Base-by-base conservation (phyloP, 2,797 vertebrate genomes). In the Ispidina lecontei region DNA sequence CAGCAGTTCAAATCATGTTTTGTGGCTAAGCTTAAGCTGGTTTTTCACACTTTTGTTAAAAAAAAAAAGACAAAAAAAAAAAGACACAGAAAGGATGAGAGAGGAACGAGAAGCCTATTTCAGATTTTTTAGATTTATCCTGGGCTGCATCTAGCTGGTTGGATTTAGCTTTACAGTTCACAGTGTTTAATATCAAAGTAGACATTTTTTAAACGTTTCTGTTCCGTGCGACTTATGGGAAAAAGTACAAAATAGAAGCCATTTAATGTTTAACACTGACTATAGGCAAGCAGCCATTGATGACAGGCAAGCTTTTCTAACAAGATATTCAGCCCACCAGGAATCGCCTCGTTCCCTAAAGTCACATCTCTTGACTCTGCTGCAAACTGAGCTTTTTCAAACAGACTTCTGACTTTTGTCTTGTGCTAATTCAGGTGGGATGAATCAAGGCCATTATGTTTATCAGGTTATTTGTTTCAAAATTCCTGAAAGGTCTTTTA, bases 151-250 rank as follows among this genome's bases (percentile, higher is more conserved):
- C 62, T 77, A 39, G 29, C 43, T 91, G 37, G 39, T 59, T 89
- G 43, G 55, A 68, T 75, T 87, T 65, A 91, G 49, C 47, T 87
- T 94, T 93, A 74, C 29, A 74, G 23, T 74, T 94, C 72, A 89
- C 13, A 91, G 62, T 44, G 54, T 62, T 74, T 74, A 65, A 68
- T 65, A 95, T 85, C 55, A 91, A 93, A 93, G 89, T 80, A 80
- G 65, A 55, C 13, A 9, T n/a, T 58, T 31, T 89, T 71, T 35
- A 21, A 26, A 14, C 7, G 19, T 87, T 76, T 52, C 19, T 78
- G 88, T 82, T 75, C 55, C 5, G 3, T 63, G 33, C 39, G 91
- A 72, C 83, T 85, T 89, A 55, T 18, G 22, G 39, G 3, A 77
- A 77, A 86, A 81, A 31, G 62, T 43, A 41, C 39, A 89, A 96